A percentile compares a stretch with the other conserved stretches of the same genome.
phyloP scores from a whole-genome alignment of 2,113 vertebrate species.

The Clarias macrocephalus region DNA sequence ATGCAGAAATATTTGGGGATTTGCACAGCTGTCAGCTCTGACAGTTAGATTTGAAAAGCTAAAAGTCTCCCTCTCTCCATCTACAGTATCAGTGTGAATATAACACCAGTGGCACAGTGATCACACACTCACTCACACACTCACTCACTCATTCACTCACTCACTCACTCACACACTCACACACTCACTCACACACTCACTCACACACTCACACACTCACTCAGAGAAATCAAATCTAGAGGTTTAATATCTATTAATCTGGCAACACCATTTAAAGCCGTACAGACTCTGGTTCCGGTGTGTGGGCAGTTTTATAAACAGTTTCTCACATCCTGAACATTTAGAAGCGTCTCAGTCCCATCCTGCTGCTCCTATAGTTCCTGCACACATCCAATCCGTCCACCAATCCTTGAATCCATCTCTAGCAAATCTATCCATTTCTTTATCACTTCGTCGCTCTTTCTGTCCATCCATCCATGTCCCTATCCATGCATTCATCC shows the following conservation, averaged over 20 bases:
- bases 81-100: background rate
- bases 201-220: too few species aligned
- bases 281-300: too few species aligned
- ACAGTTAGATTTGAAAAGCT: background rate
- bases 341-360: background rate
- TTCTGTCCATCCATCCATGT: too few species aligned
- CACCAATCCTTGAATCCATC: too few species aligned
- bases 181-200: too few species aligned
- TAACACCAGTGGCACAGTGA: too few species aligned
- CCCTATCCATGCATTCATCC: too few species aligned
- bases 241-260: background rate
- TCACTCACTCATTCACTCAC: too few species aligned
- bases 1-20: constrained; percentile 1
- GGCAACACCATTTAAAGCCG: background rate
- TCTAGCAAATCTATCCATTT: background rate
- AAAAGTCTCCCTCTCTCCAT: background rate
- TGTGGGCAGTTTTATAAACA: background rate
- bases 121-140: too few species aligned
- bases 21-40: constrained; percentile 11
- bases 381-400: too few species aligned
- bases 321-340: background rate
- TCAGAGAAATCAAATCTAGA: background rate
- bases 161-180: too few species aligned
- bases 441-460: too few species aligned
- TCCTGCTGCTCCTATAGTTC: background rate